These are phyloP conservation scores for Ammodytes marinus DNA, from an alignment of 2,113 vertebrate genomes.

Conservation along the genomic window DNA sequence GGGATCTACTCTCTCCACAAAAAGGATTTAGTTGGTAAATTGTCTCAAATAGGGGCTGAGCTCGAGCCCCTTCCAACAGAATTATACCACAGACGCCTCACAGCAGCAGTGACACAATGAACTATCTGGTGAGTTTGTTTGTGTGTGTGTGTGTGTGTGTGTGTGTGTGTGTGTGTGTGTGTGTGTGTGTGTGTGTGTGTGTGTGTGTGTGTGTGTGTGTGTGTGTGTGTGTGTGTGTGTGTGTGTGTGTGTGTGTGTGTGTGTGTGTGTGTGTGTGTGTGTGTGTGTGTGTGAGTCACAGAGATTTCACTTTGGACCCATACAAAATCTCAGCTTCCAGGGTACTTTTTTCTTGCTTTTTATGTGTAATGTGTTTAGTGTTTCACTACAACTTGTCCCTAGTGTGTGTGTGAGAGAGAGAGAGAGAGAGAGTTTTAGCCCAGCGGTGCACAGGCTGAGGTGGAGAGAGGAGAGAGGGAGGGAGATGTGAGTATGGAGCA, in stretches of 20 bases:
- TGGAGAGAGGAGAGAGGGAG: neutral
- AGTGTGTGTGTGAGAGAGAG: conserved; percentile 41
- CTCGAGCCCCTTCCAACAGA: conserved; percentile 53
- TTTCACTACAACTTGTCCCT: conserved; percentile 1
- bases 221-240: conserved; percentile 3
- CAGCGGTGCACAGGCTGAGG: conserved; percentile 58
- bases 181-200: conserved; percentile 67
- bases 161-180: neutral
- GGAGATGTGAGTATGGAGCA: conserved; percentile 31
- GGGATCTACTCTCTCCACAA: conserved; percentile 28
- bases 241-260: conserved; percentile 60
- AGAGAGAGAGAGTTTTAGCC: conserved; percentile 60
- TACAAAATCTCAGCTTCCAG: conserved; percentile 23
- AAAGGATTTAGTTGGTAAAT: conserved; percentile 47
- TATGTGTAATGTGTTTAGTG: neutral
- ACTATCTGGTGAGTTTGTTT: conserved; percentile 77
- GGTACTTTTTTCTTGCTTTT: neutral
- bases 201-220: conserved; percentile 60
- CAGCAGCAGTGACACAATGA: conserved; percentile 72
- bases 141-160: neutral
- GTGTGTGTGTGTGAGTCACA: neutral
- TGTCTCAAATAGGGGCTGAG: conserved; percentile 56
- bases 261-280: conserved; percentile 6
- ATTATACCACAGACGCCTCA: conserved; percentile 14
- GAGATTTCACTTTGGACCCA: neutral